These are phyloP conservation scores for Zonitis immaculata DNA, from an alignment of 2,888 invertebrate genomes.

Conservation along the genomic window DNA sequence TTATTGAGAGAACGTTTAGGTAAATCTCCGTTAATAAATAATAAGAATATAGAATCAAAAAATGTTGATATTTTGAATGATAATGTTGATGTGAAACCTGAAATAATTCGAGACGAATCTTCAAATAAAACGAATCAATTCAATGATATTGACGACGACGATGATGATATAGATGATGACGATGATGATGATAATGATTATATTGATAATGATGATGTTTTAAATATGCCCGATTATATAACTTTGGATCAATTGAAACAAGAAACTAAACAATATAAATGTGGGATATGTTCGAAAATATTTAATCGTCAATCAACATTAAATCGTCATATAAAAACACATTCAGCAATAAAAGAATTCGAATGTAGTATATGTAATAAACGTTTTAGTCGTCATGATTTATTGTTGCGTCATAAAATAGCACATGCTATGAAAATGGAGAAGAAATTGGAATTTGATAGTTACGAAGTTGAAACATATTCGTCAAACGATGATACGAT, in stretches of 20 bases:
- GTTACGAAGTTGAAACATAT: slow-evolving; percentile 21
- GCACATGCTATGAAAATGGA: slow-evolving; percentile 41
- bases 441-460: slow-evolving; percentile 25
- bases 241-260: slow-evolving; percentile 15
- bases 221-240: slow-evolving; percentile 10
- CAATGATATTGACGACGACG: slow-evolving; percentile 34
- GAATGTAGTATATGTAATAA: slow-evolving; percentile 41
- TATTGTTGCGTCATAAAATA: slow-evolving; percentile 40
- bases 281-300: slow-evolving; percentile 50
- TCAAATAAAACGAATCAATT: slow-evolving; percentile 1
- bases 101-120: slow-evolving; percentile 24
- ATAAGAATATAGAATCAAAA: not conserved
- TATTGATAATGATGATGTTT: slow-evolving; percentile 14
- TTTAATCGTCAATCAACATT: slow-evolving; percentile 45
- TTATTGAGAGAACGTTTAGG: slow-evolving; percentile 39
- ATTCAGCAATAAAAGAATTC: slow-evolving; percentile 33
- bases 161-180: slow-evolving; percentile 18
- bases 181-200: slow-evolving; percentile 20
- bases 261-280: slow-evolving; percentile 29
- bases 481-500: slow-evolving; percentile 9
- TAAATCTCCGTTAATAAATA: slow-evolving; percentile 24
- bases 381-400: slow-evolving; percentile 38
- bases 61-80: slow-evolving; percentile 9
- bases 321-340: slow-evolving; percentile 45
- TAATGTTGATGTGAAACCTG: slow-evolving; percentile 28